These are phyloP conservation scores for Pseudochirops cupreus DNA, from an alignment of 2,797 vertebrate genomes.

Conservation along the genomic window DNA sequence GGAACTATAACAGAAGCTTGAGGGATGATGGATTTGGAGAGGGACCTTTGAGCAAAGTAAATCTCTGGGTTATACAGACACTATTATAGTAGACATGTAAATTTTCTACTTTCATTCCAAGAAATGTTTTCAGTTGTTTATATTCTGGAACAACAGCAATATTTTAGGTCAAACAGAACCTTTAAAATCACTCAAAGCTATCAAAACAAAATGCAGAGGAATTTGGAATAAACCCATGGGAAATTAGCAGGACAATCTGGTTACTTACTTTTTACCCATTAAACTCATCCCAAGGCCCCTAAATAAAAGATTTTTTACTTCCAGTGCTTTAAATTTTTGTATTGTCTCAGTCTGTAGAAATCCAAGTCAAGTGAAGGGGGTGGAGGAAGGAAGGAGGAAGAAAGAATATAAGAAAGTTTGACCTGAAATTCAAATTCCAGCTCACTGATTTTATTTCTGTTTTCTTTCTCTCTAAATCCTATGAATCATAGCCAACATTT, in stretches of 20 bases:
- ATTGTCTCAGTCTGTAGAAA: conserved; percentile 58
- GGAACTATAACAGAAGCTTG: background rate
- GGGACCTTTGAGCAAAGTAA: background rate
- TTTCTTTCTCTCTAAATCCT: conserved; percentile 43
- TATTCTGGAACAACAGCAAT: conserved; percentile 29
- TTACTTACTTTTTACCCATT: conserved; percentile 49
- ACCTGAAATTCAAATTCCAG: conserved; percentile 1
- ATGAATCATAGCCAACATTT: background rate
- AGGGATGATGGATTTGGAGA: conserved; percentile 1
- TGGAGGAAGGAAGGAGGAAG: background rate
- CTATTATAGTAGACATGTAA: background rate
- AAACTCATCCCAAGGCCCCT: conserved; percentile 49
- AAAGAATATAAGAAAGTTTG: conserved; percentile 52
- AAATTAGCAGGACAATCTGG: conserved; percentile 59
- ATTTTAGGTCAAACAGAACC: conserved; percentile 50
- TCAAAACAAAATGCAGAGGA: conserved; percentile 46
- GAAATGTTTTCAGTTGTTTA: conserved; percentile 57
- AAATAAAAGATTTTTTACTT: conserved; percentile 14
- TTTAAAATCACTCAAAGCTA: conserved; percentile 62
- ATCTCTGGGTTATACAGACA: background rate
- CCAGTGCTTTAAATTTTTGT: background rate
- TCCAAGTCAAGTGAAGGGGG: conserved; percentile 11
- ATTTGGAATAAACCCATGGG: conserved; percentile 40
- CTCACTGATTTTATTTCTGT: conserved; percentile 38
- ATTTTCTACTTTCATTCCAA: conserved; percentile 21